These are phyloP conservation scores for Sinonovacula constricta DNA, from an alignment of 1,140 invertebrate species.

Conservation along the genomic window DNA sequence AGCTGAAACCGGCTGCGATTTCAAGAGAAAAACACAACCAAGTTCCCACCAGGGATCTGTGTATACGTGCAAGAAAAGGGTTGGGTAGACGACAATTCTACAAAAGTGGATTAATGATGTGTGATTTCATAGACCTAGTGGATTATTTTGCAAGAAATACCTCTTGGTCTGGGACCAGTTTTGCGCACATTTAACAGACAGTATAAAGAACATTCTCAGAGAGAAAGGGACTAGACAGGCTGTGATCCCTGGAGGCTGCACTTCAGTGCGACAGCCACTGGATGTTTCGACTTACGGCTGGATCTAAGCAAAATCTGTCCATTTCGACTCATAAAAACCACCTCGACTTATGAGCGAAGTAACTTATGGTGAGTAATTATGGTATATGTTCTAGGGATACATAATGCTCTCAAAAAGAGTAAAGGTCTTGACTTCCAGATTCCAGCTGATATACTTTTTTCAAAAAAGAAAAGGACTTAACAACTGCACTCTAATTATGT, in stretches of 20 bases:
- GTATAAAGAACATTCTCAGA: not conserved
- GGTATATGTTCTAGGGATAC: too few species aligned
- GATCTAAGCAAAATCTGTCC: too few species aligned
- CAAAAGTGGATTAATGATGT: conserved; percentile 15
- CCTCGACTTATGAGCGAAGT: too few species aligned
- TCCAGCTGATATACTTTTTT: too few species aligned
- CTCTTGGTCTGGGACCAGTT: conserved; percentile 58
- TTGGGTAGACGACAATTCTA: conserved; percentile 22
- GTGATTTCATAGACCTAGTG: conserved; percentile 2
- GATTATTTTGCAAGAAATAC: not conserved
- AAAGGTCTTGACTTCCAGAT: too few species aligned
- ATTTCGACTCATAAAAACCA: too few species aligned
- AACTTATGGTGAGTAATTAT: too few species aligned
- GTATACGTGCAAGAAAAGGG: conserved; percentile 15
- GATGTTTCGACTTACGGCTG: too few species aligned
- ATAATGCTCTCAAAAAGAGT: too few species aligned
- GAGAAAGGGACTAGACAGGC: conserved; percentile 8
- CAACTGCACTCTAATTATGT: too few species aligned
- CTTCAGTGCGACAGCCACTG: conserved; percentile 42
- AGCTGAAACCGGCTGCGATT: conserved; percentile 68
- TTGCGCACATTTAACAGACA: conserved; percentile 10
- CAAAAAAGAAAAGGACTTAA: too few species aligned
- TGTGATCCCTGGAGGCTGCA: conserved; percentile 48
- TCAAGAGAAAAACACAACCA: conserved; percentile 61
- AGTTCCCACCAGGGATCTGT: conserved; percentile 16